Percentiles rank a stretch among this genome's conserved stretches.
phyloP scores from a whole-genome alignment of 2,113 vertebrate genomes.

The Pteropus alecto region DNA sequence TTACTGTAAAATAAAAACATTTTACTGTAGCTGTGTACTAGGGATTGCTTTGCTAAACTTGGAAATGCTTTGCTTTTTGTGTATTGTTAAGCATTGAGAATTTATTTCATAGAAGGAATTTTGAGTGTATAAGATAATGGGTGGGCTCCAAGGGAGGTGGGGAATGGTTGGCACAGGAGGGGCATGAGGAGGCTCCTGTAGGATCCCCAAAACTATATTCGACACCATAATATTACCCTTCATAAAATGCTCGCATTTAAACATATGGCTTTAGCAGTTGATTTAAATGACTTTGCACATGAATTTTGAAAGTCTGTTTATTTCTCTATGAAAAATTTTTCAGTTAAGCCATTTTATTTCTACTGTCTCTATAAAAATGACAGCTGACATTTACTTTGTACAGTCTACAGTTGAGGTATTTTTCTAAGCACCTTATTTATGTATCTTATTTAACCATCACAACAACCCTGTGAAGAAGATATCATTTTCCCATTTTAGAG shows the following conservation, averaged over 20 bases:
- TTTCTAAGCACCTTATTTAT: not conserved
- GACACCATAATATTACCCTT: not conserved
- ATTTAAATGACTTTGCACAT: not conserved
- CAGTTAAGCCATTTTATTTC: not conserved
- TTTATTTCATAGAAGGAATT: not conserved
- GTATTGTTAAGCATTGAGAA: not conserved
- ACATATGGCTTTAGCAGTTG: not conserved
- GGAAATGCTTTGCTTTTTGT: not conserved
- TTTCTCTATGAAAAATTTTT: not conserved
- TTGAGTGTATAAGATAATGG: not conserved
- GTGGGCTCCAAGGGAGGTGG: not conserved
- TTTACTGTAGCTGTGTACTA: not conserved
- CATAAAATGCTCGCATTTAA: slow-evolving; percentile 7
- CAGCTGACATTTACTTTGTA: not conserved
- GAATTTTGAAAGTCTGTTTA: not conserved
- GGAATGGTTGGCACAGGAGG: not conserved
- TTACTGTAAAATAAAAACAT: not conserved
- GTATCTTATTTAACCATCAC: not conserved
- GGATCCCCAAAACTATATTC: not conserved
- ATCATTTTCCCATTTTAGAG: not conserved
- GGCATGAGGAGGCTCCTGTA: not conserved
- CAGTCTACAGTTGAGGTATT: not conserved
- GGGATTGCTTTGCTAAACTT: not conserved
- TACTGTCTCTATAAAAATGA: not conserved
- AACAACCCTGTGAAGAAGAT: not conserved